Evolutionary conservation across 37 sponge, comb jelly and placozoan species (phyloP).

Genomic region (Ianthella basta): DNA sequence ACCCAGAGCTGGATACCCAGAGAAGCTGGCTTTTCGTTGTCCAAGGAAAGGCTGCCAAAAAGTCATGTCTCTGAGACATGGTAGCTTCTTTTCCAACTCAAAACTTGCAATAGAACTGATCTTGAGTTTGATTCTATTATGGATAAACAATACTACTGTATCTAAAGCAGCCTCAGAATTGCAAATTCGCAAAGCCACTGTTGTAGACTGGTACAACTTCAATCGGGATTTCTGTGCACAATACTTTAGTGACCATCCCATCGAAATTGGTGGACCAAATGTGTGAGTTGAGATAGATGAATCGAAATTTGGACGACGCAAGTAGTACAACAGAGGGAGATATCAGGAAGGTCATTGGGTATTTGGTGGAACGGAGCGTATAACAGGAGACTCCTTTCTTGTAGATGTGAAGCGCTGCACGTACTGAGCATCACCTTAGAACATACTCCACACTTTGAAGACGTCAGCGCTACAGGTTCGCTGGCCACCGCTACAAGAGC

Average conservation of each 20-base stretch:
- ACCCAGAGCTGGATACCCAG: not conserved
- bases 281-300: conserved; percentile 47
- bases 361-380: conserved; percentile 51
- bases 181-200: not conserved
- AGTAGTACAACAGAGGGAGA: conserved; percentile 52
- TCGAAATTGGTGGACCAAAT: conserved; percentile 40
- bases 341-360: conserved; percentile 58
- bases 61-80: conserved; percentile 30
- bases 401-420: conserved; percentile 8
- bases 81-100: conserved; percentile 28
- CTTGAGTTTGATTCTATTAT: conserved; percentile 3
- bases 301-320: conserved; percentile 35
- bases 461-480: too few species aligned
- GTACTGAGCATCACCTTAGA: too few species aligned
- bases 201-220: conserved; percentile 49
- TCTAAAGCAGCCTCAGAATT: not conserved
- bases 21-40: conserved; percentile 12
- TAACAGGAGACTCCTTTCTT: conserved; percentile 41
- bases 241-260: conserved; percentile 46
- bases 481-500: too few species aligned
- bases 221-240: conserved; percentile 32
- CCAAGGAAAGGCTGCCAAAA: conserved; percentile 43
- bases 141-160: conserved; percentile 23
- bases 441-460: too few species aligned
- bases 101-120: conserved; percentile 16